Evolutionary conservation across 2,888 invertebrate species (phyloP).

Genomic region (Quadroppia sp.): DNA sequence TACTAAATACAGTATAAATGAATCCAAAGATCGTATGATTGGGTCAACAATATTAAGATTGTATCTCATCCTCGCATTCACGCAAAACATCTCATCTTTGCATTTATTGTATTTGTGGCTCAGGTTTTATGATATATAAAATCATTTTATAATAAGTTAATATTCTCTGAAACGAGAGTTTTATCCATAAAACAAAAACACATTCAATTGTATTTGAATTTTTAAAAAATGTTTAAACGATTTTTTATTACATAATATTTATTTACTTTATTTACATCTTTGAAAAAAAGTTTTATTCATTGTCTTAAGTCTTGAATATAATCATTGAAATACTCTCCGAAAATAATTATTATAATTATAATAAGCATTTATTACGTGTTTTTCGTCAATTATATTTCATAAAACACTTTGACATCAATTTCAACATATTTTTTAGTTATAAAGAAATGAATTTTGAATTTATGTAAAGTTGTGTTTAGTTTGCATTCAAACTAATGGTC

Average conservation of each 20-base stretch:
- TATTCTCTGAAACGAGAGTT: too few relatives aligned
- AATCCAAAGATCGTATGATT: background rate
- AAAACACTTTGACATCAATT: background rate
- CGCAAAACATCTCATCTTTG: background rate
- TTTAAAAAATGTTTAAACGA: background rate
- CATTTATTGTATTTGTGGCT: background rate
- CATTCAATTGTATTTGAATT: background rate
- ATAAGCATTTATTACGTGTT: background rate
- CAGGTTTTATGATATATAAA: too few relatives aligned
- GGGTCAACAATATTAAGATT: background rate
- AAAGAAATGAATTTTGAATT: background rate
- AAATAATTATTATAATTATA: constrained; percentile 7
- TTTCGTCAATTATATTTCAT: background rate
- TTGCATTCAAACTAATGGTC: background rate
- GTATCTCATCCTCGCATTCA: background rate
- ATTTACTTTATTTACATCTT: constrained; percentile 24
- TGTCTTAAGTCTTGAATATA: constrained; percentile 4
- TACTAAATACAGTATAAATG: background rate
- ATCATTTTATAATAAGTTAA: too few relatives aligned
- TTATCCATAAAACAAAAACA: background rate
- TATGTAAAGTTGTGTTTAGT: background rate
- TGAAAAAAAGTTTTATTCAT: background rate
- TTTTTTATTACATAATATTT: constrained; percentile 16
- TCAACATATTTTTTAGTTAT: background rate
- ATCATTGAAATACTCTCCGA: background rate